These are phyloP conservation scores for Solenodon paradoxus DNA, from an alignment of 2,113 vertebrate species.

Conservation along the genomic window DNA sequence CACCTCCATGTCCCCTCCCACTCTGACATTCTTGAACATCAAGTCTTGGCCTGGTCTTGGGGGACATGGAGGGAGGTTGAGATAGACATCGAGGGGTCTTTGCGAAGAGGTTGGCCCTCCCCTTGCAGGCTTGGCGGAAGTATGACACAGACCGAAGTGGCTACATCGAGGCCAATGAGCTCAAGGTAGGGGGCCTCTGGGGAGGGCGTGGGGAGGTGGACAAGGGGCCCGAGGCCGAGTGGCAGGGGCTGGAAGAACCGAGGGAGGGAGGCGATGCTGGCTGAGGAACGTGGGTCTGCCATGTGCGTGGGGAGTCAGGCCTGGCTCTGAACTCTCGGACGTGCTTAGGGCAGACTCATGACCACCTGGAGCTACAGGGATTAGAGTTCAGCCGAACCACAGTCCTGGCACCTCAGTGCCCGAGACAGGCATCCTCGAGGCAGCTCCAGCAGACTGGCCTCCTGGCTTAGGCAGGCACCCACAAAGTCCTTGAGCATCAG, in stretches of 20 bases:
- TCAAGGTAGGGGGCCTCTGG: slow-evolving; percentile 87
- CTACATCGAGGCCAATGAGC: slow-evolving; percentile 97
- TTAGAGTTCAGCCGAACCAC: not conserved
- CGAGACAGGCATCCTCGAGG: not conserved
- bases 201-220: not conserved
- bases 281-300: not conserved
- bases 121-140: slow-evolving; percentile 91
- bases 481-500: not conserved
- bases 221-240: not conserved
- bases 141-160: slow-evolving; percentile 97
- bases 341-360: not conserved
- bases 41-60: not conserved
- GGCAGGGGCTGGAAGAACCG: too few relatives aligned
- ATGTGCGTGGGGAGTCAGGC: not conserved
- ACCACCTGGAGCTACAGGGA: not conserved
- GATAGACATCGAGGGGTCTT: not conserved
- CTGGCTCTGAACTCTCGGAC: not conserved
- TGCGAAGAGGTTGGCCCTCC: accelerated
- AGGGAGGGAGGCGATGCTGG: not conserved
- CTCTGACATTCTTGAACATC: not conserved
- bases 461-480: not conserved
- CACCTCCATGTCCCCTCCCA: not conserved
- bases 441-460: not conserved
- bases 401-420: too few relatives aligned
- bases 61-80: not conserved